Percentiles rank a stretch among this genome's conserved stretches.
These are phyloP conservation scores for Urosaurus nigricauda DNA, from an alignment of 2,797 vertebrate species.

Conservation along the genomic window DNA sequence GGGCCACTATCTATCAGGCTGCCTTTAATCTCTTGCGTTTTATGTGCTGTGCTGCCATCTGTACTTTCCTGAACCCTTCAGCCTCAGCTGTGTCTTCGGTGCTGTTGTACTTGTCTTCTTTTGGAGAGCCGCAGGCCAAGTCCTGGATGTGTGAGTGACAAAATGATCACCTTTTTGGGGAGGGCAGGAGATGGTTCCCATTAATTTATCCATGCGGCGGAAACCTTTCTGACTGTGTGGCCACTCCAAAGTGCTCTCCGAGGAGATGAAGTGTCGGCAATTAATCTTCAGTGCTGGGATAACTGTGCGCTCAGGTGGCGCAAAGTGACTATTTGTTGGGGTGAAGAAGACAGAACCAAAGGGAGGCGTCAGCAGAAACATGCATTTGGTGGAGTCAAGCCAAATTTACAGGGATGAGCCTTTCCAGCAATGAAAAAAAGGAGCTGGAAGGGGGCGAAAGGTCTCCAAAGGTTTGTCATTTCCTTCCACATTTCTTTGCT, in stretches of 20 bases:
- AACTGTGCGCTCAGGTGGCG: background rate
- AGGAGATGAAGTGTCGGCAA: slow-evolving; percentile 39
- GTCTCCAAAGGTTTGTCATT: background rate
- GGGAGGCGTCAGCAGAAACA: background rate
- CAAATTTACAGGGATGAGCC: background rate
- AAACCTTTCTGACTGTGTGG: background rate
- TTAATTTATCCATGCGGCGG: slow-evolving; percentile 16
- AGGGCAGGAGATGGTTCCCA: background rate
- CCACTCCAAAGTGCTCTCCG: background rate
- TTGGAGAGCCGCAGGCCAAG: background rate
- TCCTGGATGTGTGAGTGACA: background rate
- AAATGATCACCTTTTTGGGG: slow-evolving; percentile 4
- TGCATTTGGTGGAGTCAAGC: background rate
- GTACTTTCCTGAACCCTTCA: background rate
- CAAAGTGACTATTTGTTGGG: accelerated
- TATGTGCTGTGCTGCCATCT: too few species aligned
- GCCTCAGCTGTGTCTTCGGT: too few species aligned
- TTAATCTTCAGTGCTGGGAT: slow-evolving; percentile 28
- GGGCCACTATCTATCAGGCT: too few species aligned
- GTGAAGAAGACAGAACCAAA: accelerated
- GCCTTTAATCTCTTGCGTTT: too few species aligned
- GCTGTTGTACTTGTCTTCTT: background rate
- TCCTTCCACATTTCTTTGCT: background rate
- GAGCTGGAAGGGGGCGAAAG: background rate
- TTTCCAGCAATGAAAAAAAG: background rate